Evolutionary conservation across 2,888 invertebrate species (phyloP).

Genomic region (Adelphocoris suturalis): DNA sequence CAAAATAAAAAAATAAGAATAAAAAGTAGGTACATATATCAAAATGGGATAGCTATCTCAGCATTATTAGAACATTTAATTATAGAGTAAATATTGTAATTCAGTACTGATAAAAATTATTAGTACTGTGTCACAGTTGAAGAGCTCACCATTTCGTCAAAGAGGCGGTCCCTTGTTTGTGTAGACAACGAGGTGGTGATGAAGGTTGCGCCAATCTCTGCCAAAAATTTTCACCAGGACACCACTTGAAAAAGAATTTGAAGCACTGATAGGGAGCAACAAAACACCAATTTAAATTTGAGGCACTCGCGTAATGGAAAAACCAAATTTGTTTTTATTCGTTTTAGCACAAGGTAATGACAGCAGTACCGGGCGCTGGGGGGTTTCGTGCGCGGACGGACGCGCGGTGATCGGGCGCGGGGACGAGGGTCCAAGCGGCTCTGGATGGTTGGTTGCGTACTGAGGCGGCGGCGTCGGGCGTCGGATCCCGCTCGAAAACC

Average conservation of each 20-base stretch:
- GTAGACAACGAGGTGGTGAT: background rate
- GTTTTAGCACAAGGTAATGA: too few species aligned
- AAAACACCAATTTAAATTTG: background rate
- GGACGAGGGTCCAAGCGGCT: background rate
- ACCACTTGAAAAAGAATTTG: background rate
- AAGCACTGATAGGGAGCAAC: background rate
- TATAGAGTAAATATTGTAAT: background rate
- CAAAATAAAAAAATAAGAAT: too few species aligned
- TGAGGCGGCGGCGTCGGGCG: background rate
- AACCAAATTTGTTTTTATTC: too few species aligned
- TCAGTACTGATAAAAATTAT: too few species aligned
- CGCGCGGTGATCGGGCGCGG: background rate
- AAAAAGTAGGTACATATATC: too few species aligned
- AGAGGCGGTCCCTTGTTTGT: background rate
- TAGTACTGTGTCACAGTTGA: background rate
- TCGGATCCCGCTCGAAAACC: background rate
- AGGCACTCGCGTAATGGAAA: background rate
- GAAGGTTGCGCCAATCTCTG: background rate
- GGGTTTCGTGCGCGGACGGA: background rate
- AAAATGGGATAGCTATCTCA: too few species aligned
- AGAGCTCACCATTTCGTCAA: slow-evolving; percentile 26
- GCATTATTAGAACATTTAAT: too few species aligned
- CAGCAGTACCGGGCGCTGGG: background rate
- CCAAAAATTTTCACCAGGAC: background rate
- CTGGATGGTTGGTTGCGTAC: background rate